Base-by-base conservation (phyloP, 2,113 vertebrate species). In the Corvus hawaiiensis region DNA sequence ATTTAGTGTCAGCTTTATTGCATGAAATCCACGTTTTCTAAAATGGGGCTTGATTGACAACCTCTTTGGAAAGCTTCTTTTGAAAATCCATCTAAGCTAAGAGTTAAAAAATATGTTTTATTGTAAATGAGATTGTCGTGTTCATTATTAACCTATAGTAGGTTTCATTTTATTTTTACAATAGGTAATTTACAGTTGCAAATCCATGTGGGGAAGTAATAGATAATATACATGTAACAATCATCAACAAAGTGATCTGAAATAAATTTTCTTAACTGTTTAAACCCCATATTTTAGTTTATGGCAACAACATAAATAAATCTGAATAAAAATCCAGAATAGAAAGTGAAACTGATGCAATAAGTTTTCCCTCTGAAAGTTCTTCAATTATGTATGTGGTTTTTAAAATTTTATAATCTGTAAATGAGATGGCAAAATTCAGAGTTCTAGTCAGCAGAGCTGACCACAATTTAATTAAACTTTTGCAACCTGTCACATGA, bases 351-450 rank as follows among this genome's bases (percentile, higher is more conserved):
- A 73, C 58, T 49, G 10, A 51, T 41, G 9, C 48, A 23, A 2
- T 43, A 46, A 48, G 24, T 58, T 90, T 66, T 67, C 39, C 37
- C 10, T 62, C 18, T 77, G 59, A 80, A 88, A 37, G 7, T 73
- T 87, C 4, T 73, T 79, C 0, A 2, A 32, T 37, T 54, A 28
- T 49, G 10, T 62, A 14, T 19, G 5, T 61, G 4, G 0, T 0
- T 17, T 81, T 72, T 24, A 4, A 32, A 59, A 69, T 64, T 39
- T 84, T 56, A 4, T 61, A 23, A 55, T 52, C 39, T 61, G 4
- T 48, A 72, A 15, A 41, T 59, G 6, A 56, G 28, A 49, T 59
- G 13, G 21, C 13, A 77, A 55, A 87, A 72, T 78, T 84, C 44
- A 48, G 61, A 75, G 13, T 68, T 89, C 20, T 55, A 48, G 13